A percentile compares a stretch with the other conserved stretches of the same genome.
phyloP scores from a whole-genome alignment of 2,797 vertebrate genomes.

The Microctenopoma steveboyesi region DNA sequence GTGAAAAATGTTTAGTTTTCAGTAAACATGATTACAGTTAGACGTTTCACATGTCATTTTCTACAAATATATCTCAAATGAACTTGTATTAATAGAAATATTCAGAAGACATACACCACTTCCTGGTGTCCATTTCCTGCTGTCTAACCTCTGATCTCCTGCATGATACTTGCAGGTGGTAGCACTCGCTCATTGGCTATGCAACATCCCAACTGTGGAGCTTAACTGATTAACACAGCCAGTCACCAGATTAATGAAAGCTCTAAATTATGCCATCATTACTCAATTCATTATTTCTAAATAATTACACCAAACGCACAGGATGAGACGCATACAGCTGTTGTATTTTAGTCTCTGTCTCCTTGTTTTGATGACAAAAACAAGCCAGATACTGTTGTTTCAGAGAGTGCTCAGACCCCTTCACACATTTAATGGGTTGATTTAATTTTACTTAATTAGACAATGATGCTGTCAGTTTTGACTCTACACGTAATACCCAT shows the following conservation, averaged over 20 bases:
- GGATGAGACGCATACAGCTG: constrained; percentile 40
- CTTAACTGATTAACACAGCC: constrained; percentile 72
- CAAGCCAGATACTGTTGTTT: background rate
- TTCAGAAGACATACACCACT: constrained; percentile 10
- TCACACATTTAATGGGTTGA: background rate
- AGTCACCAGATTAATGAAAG: constrained; percentile 72
- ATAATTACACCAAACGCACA: constrained; percentile 69
- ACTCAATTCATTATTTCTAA: constrained; percentile 78
- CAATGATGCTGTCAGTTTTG: background rate
- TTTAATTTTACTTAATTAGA: background rate
- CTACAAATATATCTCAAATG: background rate
- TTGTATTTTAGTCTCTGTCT: constrained; percentile 41
- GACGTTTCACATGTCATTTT: background rate
- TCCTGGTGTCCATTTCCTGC: constrained; percentile 24
- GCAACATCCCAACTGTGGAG: constrained; percentile 56
- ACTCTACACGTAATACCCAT: background rate
- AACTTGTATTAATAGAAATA: background rate
- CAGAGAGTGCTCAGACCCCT: background rate
- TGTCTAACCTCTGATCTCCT: constrained; percentile 41
- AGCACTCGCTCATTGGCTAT: constrained; percentile 43
- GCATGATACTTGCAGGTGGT: constrained; percentile 37
- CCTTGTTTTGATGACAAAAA: background rate
- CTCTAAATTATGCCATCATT: constrained; percentile 76
- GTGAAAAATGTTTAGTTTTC: background rate
- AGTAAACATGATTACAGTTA: background rate